Evolutionary conservation across 2,888 invertebrate genomes (phyloP), one percentile per base, ranked within the genome.

Genomic region (Coremacera marginata): DNA sequence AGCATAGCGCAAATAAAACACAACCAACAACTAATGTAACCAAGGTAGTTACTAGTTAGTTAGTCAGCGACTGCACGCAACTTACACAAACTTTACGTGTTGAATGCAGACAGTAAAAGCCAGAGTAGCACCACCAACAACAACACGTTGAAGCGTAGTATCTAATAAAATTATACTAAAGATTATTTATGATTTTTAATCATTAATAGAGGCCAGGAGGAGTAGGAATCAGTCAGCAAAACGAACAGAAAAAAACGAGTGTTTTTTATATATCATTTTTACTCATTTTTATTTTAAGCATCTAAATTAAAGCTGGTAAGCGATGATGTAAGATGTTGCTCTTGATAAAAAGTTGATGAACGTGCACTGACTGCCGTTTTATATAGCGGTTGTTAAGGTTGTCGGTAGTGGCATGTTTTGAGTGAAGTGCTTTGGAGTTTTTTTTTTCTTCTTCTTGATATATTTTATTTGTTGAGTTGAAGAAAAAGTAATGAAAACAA

Each of bases 311-410:
- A 22, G 49, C 22, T 65, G 19, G 49, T 51, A 63, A 34, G 73
- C 63, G 63, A 74, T 74, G 73, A 74, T 74, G 73, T 74, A 74
- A 74, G 73, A 74, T 31, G 31, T 49, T 25, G 9, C 31, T 70
- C 14, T 25, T 62, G 44, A 11, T 65, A n/a, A 55, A 55, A 55
- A 55, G 55, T 55, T 22, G 55, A 7, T 55, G 55, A 55, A 25
- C n/a, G 37, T 37, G 16, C 5, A 34, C 34, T 27, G 34, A n/a
- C 34, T 31, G 34, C 34, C 9, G 14, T 44, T 22, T 11, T 16
- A 49, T 31, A 11, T 44, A 49, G 51, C 73, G 49, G 27, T 31
- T 44, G 52, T 52, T 31, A 34, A 65, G 63, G 51, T 34, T 60
- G 34, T 44, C 34, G 55, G 3, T 55, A 8, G 55, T n/a, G 57